A percentile compares a stretch with the other conserved stretches of the same genome.
Evolutionary conservation across 92 coral and sea anemone species (phyloP).

Genomic region (Porites evermanni): DNA sequence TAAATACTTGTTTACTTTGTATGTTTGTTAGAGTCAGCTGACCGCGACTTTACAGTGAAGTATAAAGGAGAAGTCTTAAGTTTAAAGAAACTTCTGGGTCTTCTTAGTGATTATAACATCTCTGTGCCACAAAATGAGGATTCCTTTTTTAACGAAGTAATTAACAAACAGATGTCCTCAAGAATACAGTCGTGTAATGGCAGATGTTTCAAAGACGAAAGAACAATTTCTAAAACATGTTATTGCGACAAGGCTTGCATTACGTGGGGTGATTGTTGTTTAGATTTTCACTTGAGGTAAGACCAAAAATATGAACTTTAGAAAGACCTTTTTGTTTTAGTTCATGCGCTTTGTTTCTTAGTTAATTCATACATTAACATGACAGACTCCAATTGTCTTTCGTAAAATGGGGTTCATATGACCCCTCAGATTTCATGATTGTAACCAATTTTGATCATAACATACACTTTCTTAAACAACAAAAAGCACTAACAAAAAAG

Average conservation of each 20-base stretch:
- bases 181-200: conserved; percentile 15
- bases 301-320: not conserved
- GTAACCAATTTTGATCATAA: too few relatives aligned
- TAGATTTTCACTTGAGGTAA: conserved; percentile 25
- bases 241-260: conserved; percentile 29
- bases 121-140: not conserved
- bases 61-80: conserved; percentile 21
- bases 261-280: conserved; percentile 26
- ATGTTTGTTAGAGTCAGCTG: not conserved
- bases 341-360: not conserved
- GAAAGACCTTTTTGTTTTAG: not conserved
- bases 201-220: conserved; percentile 32
- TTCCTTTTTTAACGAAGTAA: not conserved
- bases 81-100: not conserved
- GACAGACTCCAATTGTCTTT: too few relatives aligned
- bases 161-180: not conserved
- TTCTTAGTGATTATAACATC: conserved; percentile 9
- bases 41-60: conserved; percentile 26
- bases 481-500: too few relatives aligned
- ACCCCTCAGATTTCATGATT: too few relatives aligned
- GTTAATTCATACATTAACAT: too few relatives aligned
- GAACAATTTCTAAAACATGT: not conserved
- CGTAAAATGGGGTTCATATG: too few relatives aligned
- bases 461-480: too few relatives aligned
- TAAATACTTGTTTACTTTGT: not conserved